Base-by-base conservation (phyloP, 2,888 invertebrate genomes). In the Hedya salicella region DNA sequence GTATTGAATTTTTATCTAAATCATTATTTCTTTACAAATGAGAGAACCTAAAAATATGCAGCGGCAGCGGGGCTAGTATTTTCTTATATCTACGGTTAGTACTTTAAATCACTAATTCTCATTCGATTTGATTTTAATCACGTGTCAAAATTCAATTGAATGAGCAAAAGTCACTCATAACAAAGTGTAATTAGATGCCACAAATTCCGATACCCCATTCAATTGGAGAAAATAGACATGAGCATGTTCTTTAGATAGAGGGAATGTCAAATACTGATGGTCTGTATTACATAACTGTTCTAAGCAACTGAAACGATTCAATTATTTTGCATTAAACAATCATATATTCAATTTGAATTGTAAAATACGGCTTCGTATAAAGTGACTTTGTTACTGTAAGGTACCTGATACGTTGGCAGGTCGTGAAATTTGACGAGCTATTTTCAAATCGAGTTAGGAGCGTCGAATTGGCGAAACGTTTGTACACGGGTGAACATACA, bases 341-440 rank as follows among this genome's bases (percentile, higher is more conserved):
- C 0, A n/a, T 5, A 11, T 16, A 25, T 25, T 25, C 25, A 16
- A 56, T 44, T 8, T 50, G 17, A 59, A 44, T 52, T 44, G 30
- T 48, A 53, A 48, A 62, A 49, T 32, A 65, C 25, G 57, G 44
- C 50, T 46, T 52, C 17, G 42, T 50, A 50, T 52, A 46, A 19
- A 52, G 52, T 17, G 21, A 53, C 49, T 65, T 65, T 50, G 64
- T 64, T 57, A 57, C 30, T 44, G 44, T 52, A 36, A 19, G 42
- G 16, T 44, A 25, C 25, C 52, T 17, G 57, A 59, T 64, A 59
- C 44, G 39, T 46, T 49, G 14, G 32, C 39, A 46, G 42, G 53
- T 60, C 60, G 65, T 65, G 46, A 65, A 62, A 65, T 65, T 65
- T 60, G 59, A 65, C 59, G 59, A 57, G 52, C 46, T 30, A 52